Percentiles rank a stretch among this genome's conserved stretches.
Evolutionary conservation across 1,140 invertebrate species (phyloP).

Genomic region (Heliconius hewitsoni): DNA sequence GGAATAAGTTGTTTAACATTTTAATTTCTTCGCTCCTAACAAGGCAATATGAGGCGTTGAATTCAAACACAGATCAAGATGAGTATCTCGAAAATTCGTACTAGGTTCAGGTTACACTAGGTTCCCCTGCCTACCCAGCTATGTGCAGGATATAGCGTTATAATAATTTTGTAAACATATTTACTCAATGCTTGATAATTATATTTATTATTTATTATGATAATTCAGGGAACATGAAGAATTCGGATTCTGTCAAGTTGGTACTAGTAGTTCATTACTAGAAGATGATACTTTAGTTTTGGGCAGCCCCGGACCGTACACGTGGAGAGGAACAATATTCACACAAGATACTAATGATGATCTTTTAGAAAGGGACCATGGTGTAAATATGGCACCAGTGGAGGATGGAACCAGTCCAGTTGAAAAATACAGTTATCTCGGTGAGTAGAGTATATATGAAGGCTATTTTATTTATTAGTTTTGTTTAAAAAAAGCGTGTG

Average conservation of each 20-base stretch:
- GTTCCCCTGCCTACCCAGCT: too few species aligned
- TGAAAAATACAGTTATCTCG: slow-evolving; percentile 95
- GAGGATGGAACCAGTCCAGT: slow-evolving; percentile 86
- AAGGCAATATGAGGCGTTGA: too few species aligned
- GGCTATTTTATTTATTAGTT: not conserved
- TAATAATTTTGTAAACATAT: too few species aligned
- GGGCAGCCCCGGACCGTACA: slow-evolving; percentile 92
- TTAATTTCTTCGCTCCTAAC: too few species aligned
- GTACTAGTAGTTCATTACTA: slow-evolving; percentile 91
- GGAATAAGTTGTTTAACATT: too few species aligned
- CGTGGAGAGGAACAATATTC: slow-evolving; percentile 94
- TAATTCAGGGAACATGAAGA: slow-evolving; percentile 88
- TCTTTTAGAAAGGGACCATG: slow-evolving; percentile 88
- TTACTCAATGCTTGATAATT: too few species aligned
- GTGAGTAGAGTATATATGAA: slow-evolving; percentile 68
- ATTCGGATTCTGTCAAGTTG: slow-evolving; percentile 95
- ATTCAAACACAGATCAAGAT: too few species aligned
- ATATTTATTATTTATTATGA: not conserved
- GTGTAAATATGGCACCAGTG: slow-evolving; percentile 88
- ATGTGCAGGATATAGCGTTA: too few species aligned
- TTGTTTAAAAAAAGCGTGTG: too few species aligned
- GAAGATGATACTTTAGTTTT: slow-evolving; percentile 91
- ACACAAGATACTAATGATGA: slow-evolving; percentile 88
- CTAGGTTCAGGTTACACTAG: too few species aligned
- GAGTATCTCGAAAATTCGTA: too few species aligned